Percentiles rank a stretch among this genome's conserved stretches.
phyloP scores from a whole-genome alignment of 2,113 vertebrate species.

The Camelus dromedarius region DNA sequence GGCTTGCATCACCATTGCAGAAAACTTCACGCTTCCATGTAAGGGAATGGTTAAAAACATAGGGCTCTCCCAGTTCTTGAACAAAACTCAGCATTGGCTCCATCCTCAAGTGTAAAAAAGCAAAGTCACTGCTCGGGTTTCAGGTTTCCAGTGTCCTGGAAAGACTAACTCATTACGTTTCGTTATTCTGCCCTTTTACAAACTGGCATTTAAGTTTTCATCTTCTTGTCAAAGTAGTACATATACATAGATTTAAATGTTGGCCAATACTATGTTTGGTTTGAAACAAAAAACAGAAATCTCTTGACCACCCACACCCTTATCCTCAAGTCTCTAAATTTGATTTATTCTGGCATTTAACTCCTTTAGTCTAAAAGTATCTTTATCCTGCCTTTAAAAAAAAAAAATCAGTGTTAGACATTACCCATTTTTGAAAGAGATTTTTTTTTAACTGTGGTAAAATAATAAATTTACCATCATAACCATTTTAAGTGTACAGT shows the following conservation, averaged over 20 bases:
- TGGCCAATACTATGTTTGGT: neutral
- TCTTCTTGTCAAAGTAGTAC: neutral
- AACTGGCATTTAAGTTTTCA: neutral
- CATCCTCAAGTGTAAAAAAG: neutral
- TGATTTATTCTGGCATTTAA: neutral
- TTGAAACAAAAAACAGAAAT: constrained; percentile 14
- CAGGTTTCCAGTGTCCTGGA: neutral
- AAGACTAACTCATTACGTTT: neutral
- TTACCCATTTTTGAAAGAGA: neutral
- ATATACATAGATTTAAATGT: neutral
- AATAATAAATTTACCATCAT: neutral
- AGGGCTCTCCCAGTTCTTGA: neutral
- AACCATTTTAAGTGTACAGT: neutral
- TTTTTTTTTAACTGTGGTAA: neutral
- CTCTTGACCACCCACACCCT: neutral
- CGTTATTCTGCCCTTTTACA: neutral
- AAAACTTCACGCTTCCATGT: neutral
- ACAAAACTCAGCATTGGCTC: neutral
- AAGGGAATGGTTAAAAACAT: constrained; percentile 16
- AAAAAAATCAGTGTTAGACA: neutral
- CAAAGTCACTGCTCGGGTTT: neutral
- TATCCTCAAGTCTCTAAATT: neutral
- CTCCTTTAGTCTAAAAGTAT: constrained; percentile 9
- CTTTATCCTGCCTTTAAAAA: neutral
- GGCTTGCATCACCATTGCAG: neutral